phyloP scores from a whole-genome alignment of 2,888 invertebrate species.

The Leptopilina syphax region DNA sequence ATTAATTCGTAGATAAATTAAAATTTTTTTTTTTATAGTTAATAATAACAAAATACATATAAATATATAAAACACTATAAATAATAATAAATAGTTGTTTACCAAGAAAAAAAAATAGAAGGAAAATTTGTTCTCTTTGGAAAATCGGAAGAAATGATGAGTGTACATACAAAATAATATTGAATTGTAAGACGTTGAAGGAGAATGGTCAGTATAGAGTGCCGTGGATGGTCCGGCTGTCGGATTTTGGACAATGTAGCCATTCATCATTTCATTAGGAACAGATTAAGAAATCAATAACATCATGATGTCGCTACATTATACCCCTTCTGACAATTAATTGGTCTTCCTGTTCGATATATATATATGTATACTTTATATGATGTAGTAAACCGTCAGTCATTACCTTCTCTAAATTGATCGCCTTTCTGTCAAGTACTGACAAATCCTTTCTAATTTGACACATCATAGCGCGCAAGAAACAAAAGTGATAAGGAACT shows the following conservation, averaged over 20 bases:
- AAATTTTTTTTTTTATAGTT: too few species aligned
- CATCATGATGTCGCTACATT: slow-evolving; percentile 50
- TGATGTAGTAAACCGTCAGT: slow-evolving; percentile 54
- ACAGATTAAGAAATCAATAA: slow-evolving; percentile 64
- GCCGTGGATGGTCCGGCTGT: slow-evolving; percentile 33
- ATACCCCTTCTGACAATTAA: slow-evolving; percentile 60
- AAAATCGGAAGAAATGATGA: too few species aligned
- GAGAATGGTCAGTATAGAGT: not conserved
- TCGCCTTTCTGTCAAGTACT: slow-evolving; percentile 56
- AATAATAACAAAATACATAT: too few species aligned
- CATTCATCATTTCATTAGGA: slow-evolving; percentile 64
- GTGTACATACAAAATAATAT: not conserved
- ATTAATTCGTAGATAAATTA: too few species aligned
- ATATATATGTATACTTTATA: too few species aligned
- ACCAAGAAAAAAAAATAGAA: too few species aligned
- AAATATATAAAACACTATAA: too few species aligned
- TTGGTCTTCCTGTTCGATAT: slow-evolving; percentile 51
- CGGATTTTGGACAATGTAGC: slow-evolving; percentile 50
- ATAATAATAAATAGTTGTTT: too few species aligned
- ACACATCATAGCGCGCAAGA: not conserved
- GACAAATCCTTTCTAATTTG: slow-evolving; percentile 48
- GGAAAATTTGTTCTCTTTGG: too few species aligned
- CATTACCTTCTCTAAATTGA: slow-evolving; percentile 57
- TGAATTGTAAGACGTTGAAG: not conserved
- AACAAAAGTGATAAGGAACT: too few species aligned